Conservation (phyloP, 2,888 invertebrate species). For the Zygogramma bicolorata region DNA sequence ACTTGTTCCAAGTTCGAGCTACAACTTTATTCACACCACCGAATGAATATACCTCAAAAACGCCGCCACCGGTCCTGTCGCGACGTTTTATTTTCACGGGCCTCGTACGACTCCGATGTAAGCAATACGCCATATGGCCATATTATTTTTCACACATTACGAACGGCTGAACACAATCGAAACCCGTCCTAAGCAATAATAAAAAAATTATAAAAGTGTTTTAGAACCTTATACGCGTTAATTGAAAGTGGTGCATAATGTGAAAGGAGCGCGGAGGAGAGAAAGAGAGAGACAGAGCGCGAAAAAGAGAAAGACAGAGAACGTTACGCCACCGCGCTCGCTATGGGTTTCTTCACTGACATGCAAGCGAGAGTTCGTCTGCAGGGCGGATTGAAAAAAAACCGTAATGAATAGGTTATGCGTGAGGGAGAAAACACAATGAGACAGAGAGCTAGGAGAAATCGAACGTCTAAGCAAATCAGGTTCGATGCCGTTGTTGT, state of each 20-base stretch:
- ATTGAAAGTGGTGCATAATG: slow-evolving; percentile 41
- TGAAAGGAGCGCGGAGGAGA: not conserved
- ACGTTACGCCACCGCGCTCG: slow-evolving; percentile 2
- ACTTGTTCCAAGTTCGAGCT: too few relatives aligned
- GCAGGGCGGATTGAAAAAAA: slow-evolving; percentile 8
- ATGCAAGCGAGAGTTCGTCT: not conserved
- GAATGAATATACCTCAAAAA: not conserved
- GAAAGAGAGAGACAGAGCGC: not conserved
- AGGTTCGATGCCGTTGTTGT: not conserved
- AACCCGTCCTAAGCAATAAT: slow-evolving; percentile 36
- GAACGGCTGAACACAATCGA: slow-evolving; percentile 44
- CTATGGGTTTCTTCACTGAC: slow-evolving; percentile 8
- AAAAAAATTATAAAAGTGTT: slow-evolving; percentile 41
- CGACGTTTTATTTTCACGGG: slow-evolving; percentile 22
- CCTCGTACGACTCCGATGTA: slow-evolving; percentile 34
- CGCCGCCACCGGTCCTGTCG: not conserved
- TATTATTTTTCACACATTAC: slow-evolving; percentile 47
- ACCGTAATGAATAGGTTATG: not conserved
- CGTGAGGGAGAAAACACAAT: not conserved
- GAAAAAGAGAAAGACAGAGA: not conserved
- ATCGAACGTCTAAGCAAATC: not conserved
- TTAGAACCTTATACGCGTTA: slow-evolving; percentile 37
- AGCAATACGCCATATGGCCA: slow-evolving; percentile 46
- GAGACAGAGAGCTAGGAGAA: not conserved
- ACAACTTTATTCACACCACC: too few relatives aligned